phyloP scores from a whole-genome alignment of 2,113 vertebrate species.

The Pseudorhombus dupliciocellatus region DNA sequence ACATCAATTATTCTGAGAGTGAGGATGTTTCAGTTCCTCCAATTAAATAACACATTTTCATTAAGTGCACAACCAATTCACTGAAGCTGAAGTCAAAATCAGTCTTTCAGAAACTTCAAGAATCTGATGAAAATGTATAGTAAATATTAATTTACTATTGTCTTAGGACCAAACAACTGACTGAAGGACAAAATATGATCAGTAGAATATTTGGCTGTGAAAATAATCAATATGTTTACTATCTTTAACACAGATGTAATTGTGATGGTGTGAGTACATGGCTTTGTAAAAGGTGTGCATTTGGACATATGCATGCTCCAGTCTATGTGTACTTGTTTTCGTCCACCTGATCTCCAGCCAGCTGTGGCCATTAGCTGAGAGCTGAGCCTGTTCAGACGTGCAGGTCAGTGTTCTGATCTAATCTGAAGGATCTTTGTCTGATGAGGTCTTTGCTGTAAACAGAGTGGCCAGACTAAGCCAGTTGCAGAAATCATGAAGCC shows the following conservation, averaged over 20 bases:
- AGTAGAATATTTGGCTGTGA: neutral
- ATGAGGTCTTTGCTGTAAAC: conserved; percentile 68
- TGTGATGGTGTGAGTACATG: neutral
- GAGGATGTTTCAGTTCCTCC: conserved; percentile 9
- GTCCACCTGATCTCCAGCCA: conserved; percentile 50
- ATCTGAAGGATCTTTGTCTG: conserved; percentile 64
- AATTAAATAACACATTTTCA: neutral
- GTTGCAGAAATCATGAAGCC: conserved; percentile 51
- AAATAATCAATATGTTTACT: conserved; percentile 4
- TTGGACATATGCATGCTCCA: neutral
- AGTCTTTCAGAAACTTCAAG: neutral
- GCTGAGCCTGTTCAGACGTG: conserved; percentile 50
- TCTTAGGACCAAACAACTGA: neutral
- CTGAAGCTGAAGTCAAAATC: no score
- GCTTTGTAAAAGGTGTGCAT: conserved; percentile 3
- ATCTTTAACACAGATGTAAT: neutral
- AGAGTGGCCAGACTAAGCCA: conserved; percentile 48
- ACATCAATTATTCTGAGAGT: conserved; percentile 21
- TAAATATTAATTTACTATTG: no score
- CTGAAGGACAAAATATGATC: neutral
- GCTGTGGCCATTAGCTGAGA: conserved; percentile 58
- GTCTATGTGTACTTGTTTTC: conserved; percentile 14
- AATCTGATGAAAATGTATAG: no score
- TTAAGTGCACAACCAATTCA: neutral
- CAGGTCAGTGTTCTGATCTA: conserved; percentile 67